Percentiles rank a stretch among this genome's conserved stretches.
Evolutionary conservation across 1,140 invertebrate genomes (phyloP).

Genomic region (Drosophila truncata): DNA sequence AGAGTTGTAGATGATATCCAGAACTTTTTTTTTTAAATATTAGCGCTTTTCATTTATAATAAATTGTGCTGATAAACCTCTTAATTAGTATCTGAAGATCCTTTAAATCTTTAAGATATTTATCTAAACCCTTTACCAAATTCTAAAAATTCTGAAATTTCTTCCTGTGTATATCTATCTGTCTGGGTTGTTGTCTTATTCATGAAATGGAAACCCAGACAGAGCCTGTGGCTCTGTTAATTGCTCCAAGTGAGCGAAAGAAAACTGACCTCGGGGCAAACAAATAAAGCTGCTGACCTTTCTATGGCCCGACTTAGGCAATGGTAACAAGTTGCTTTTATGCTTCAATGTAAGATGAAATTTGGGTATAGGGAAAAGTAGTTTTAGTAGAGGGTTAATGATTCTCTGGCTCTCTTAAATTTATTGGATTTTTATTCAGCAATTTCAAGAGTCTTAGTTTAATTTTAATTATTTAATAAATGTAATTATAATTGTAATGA

Average conservation of each 20-base stretch:
- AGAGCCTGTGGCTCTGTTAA: constrained; percentile 46
- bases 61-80: background rate
- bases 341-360: constrained; percentile 2
- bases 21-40: too few species aligned
- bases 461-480: background rate
- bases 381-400: constrained; percentile 2
- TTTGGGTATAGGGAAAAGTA: background rate
- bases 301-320: constrained; percentile 5
- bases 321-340: constrained; percentile 29
- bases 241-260: constrained; percentile 26
- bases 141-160: background rate
- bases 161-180: constrained; percentile 10
- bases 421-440: background rate
- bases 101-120: background rate
- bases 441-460: background rate
- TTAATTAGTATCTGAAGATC: background rate
- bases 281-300: constrained; percentile 38
- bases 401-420: background rate
- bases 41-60: too few species aligned
- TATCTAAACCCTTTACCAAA: background rate
- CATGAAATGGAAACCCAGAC: constrained; percentile 45
- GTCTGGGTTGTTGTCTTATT: constrained; percentile 35
- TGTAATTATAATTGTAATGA: background rate
- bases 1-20: too few species aligned
- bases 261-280: constrained; percentile 32